These are phyloP conservation scores for Hyperopisus bebe DNA, from an alignment of 2,113 vertebrate genomes.

Conservation along the genomic window DNA sequence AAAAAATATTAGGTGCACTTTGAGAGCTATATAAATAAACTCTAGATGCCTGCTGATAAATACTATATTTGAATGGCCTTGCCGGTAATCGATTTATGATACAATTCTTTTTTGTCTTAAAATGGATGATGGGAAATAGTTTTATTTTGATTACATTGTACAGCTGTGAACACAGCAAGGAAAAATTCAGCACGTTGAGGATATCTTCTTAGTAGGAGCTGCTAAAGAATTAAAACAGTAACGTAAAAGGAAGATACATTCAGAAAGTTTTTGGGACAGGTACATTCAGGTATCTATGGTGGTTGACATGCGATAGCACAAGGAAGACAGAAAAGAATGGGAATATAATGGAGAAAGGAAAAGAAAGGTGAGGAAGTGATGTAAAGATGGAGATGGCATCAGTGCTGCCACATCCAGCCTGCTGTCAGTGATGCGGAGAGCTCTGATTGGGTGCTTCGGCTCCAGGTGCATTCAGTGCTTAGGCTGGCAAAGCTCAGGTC, in stretches of 20 bases:
- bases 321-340: not conserved
- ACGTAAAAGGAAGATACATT: not conserved
- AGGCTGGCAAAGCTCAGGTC: slow-evolving; percentile 64
- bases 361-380: not conserved
- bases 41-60: not conserved
- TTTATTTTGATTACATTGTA: not conserved
- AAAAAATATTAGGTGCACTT: not conserved
- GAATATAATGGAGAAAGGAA: not conserved
- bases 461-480: slow-evolving; percentile 44
- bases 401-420: not conserved
- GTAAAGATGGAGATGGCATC: not conserved
- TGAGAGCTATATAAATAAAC: not conserved
- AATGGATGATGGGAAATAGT: not conserved
- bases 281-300: not conserved
- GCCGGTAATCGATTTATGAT: not conserved
- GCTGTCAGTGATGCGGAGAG: slow-evolving; percentile 22
- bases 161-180: not conserved
- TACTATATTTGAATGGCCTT: not conserved
- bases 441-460: slow-evolving; percentile 10
- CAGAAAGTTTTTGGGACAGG: not conserved
- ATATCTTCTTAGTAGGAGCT: not conserved
- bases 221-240: not conserved
- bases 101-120: not conserved
- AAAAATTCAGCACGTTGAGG: not conserved
- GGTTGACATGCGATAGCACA: not conserved